phyloP scores from a whole-genome alignment of 2,113 vertebrate species.

The Hystrix brachyura region DNA sequence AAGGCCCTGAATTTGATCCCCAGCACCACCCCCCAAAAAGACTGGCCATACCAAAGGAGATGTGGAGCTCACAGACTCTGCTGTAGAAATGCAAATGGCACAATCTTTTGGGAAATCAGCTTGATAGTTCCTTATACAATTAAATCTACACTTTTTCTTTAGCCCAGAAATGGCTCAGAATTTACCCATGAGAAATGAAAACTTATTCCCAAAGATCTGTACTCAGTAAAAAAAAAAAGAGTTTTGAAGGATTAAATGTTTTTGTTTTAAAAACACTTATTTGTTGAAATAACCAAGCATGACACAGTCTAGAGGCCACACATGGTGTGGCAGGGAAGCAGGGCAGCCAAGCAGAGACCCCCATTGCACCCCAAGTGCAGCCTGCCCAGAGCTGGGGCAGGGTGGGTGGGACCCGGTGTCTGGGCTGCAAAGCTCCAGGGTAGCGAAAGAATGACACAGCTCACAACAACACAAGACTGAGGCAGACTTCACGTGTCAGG shows the following conservation, averaged over 20 bases:
- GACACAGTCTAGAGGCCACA: too few species aligned
- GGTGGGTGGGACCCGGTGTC: background rate
- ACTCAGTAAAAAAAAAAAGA: background rate
- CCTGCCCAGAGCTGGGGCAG: background rate
- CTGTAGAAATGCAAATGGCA: background rate
- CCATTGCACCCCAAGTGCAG: background rate
- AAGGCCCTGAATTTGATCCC: too few species aligned
- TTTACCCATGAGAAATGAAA: background rate
- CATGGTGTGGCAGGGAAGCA: fast-evolving
- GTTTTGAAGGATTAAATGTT: background rate
- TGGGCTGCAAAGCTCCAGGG: fast-evolving
- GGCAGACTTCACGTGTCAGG: fast-evolving
- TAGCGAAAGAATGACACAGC: background rate
- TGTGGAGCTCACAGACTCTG: background rate
- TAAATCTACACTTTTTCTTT: background rate
- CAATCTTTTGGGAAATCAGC: background rate
- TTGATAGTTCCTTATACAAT: background rate
- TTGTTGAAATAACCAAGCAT: background rate
- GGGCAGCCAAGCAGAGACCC: background rate
- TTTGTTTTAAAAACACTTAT: background rate
- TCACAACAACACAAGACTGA: fast-evolving
- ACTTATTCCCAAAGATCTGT: background rate
- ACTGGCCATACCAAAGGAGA: background rate
- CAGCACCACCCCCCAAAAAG: background rate
- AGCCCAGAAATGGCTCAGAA: background rate